Evolutionary conservation across 1,140 invertebrate species (phyloP), one percentile per base, ranked within the genome.

Genomic region (Camponotus pennsylvanicus): DNA sequence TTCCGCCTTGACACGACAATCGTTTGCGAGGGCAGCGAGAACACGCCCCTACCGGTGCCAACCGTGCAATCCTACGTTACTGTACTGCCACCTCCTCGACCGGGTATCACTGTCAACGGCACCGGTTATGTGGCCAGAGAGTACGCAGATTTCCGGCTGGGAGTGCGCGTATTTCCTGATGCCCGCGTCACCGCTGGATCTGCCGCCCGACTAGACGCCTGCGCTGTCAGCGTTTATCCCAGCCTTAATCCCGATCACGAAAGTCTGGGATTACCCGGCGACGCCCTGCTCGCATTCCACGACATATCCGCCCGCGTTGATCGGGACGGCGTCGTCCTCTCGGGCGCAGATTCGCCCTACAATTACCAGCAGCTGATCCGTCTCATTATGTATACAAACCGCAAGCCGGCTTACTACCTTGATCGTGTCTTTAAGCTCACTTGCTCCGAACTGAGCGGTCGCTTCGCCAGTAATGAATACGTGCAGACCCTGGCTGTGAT

Each of bases 221-320:
- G 99, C 95, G 97, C 97, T 42, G 97, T 99, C 57, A 97, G 97
- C 42, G 98, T 99, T 61, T 98, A 98, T 93, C 98, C 98, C 13
- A 98, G 98, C 40, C 95, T 99, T 59, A 99, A 99, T 96, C 98
- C 98, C 0, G 98, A 99, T 94, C 98, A 99, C 94, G 98, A 99
- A 94, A 97, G 97, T 70, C 95, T 99, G 40, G 96, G 96, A 49
- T 96, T 98, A 45, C 97, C 98, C 6, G 97, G 97, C 76, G 96
- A 97, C 88, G 96, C 98, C 91, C 96, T 98, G 88, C 96, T 96
- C 78, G 97, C 92, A 85, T 93, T 94, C 89, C 96, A 97, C 88
- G 97, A 97, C 70, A 97, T 98, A 90, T 96, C 97, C 85, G 97
- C 97, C n/a, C 96, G 97, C 40, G 96, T 98, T 42, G 97, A 97